These are phyloP conservation scores for Tenebrio molitor DNA, from an alignment of 1,140 invertebrate species.

Conservation along the genomic window DNA sequence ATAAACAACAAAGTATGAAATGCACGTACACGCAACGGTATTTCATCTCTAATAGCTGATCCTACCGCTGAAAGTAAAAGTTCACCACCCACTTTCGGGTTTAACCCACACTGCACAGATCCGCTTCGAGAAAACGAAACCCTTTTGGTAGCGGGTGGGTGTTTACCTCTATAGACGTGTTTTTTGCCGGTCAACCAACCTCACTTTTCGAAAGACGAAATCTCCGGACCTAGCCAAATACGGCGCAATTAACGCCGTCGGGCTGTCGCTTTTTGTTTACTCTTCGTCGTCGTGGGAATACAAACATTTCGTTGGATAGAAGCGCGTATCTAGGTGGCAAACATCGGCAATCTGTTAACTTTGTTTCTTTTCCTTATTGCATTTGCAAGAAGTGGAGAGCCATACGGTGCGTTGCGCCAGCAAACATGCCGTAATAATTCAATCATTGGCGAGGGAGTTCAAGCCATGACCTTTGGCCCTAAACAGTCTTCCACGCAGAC, in stretches of 20 bases:
- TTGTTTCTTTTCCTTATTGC: conserved; percentile 3
- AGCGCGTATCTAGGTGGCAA: too few relatives aligned
- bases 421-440: background rate
- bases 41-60: conserved; percentile 19
- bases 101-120: conserved; percentile 4
- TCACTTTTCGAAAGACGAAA: background rate
- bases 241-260: conserved; percentile 7
- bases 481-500: background rate
- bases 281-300: background rate
- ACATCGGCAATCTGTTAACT: too few relatives aligned
- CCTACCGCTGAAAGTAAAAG: conserved; percentile 23
- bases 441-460: conserved; percentile 7
- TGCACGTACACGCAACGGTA: conserved; percentile 25
- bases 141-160: conserved; percentile 22
- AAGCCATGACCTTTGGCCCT: conserved; percentile 2
- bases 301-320: background rate
- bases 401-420: background rate
- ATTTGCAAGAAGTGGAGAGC: background rate
- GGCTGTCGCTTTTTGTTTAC: background rate
- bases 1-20: conserved; percentile 29
- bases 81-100: conserved; percentile 27
- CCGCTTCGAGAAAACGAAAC: conserved; percentile 8
- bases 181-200: background rate
- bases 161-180: conserved; percentile 5
- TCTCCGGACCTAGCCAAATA: background rate